Conservation (phyloP, 2,797 vertebrate species). For the Poliocrania exsul region DNA sequence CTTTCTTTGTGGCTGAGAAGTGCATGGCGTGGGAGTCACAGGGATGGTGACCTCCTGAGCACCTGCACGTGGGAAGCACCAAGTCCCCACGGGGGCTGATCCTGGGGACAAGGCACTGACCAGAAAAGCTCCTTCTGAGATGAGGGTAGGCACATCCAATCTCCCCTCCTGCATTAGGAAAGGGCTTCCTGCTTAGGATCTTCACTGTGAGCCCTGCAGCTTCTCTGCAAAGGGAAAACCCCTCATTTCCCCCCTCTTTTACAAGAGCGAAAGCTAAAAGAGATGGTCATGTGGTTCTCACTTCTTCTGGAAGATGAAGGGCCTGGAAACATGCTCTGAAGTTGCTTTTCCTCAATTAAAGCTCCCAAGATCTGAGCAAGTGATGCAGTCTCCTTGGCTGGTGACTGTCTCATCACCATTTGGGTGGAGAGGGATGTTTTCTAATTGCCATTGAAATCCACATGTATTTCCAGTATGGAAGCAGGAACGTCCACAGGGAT, state of each 20-base stretch:
- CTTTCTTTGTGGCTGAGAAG: neutral
- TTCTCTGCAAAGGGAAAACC: rapidly evolving
- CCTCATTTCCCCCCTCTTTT: neutral
- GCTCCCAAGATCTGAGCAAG: neutral
- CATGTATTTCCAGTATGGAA: neutral
- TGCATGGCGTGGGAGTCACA: neutral
- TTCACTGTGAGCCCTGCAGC: neutral
- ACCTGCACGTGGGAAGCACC: neutral
- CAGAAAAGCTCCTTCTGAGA: neutral
- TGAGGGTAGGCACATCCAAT: rapidly evolving
- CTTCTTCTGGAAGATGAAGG: neutral
- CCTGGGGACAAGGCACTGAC: neutral
- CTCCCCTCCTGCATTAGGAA: rapidly evolving
- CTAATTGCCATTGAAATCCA: neutral
- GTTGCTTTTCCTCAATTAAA: neutral
- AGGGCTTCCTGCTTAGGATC: neutral
- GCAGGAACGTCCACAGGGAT: neutral
- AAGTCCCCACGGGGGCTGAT: neutral
- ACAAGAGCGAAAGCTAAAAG: neutral
- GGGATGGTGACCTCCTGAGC: neutral
- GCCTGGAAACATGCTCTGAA: neutral
- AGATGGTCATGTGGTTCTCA: neutral
- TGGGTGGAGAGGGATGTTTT: neutral
- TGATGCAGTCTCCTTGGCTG: neutral
- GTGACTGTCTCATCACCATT: neutral